These are phyloP conservation scores for Stegophylla sp. DNA, from an alignment of 2,888 invertebrate species.

Conservation along the genomic window DNA sequence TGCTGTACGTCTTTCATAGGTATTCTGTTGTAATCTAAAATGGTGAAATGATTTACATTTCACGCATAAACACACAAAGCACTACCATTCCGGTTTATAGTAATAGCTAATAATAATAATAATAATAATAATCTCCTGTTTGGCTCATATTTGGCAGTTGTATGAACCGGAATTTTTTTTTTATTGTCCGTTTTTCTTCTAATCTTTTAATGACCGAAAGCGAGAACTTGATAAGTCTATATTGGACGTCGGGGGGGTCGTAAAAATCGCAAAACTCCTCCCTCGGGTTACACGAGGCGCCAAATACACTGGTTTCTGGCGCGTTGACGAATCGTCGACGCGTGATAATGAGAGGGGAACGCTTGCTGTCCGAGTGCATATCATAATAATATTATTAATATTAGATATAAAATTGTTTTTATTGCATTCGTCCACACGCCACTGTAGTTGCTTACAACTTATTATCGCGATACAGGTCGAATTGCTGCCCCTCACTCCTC, in stretches of 20 bases:
- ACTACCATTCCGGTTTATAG: neutral
- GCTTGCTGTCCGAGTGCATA: neutral
- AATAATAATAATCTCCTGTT: slow-evolving; percentile 31
- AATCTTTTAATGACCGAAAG: slow-evolving; percentile 19
- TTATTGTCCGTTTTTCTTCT: neutral
- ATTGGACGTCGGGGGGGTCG: neutral
- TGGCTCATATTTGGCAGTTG: neutral
- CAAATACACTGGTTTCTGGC: neutral
- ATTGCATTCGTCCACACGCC: neutral
- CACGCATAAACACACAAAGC: slow-evolving; percentile 8
- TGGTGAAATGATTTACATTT: slow-evolving; percentile 46
- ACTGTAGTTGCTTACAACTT: neutral
- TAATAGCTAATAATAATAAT: neutral
- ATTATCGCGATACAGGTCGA: slow-evolving; percentile 26
- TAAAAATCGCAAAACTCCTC: neutral
- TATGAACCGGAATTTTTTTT: slow-evolving; percentile 4
- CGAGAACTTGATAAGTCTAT: neutral
- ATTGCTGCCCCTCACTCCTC: slow-evolving; percentile 12
- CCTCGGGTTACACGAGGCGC: neutral
- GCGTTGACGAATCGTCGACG: neutral
- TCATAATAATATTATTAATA: neutral
- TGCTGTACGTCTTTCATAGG: neutral
- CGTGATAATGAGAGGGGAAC: neutral
- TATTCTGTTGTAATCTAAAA: slow-evolving; percentile 21
- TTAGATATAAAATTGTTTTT: neutral